Evolutionary conservation across 2,113 vertebrate species (phyloP).

Genomic region (Misgurnus anguillicaudatus): DNA sequence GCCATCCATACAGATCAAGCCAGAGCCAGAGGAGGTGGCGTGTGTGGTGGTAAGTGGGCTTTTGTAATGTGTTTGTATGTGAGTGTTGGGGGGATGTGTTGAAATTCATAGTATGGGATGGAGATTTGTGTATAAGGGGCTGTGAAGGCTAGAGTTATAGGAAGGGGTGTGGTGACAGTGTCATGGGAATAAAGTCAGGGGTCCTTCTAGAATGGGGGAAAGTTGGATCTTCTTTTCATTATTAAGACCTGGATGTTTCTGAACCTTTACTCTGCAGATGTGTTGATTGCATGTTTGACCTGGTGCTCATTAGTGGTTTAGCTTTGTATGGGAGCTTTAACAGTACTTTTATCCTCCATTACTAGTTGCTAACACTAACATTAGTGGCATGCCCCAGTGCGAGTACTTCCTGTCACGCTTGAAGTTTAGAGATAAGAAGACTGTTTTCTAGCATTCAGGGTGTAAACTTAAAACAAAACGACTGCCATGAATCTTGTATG

Average conservation of each 20-base stretch:
- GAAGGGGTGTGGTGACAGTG: constrained; percentile 22
- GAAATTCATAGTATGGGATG: constrained; percentile 1
- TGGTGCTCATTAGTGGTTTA: not conserved
- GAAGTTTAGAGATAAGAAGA: too few relatives aligned
- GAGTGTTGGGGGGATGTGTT: not conserved
- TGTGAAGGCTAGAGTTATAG: constrained; percentile 4
- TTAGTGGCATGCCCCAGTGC: too few relatives aligned
- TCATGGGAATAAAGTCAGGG: constrained; percentile 30
- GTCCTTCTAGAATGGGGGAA: not conserved
- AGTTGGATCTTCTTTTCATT: not conserved
- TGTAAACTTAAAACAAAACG: too few relatives aligned
- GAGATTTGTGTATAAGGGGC: not conserved
- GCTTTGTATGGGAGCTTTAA: too few relatives aligned
- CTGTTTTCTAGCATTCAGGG: too few relatives aligned
- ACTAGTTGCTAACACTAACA: too few relatives aligned
- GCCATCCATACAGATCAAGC: constrained; percentile 78
- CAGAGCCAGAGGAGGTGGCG: constrained; percentile 78
- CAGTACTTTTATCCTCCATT: too few relatives aligned
- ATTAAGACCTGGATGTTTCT: not conserved
- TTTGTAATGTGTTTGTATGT: constrained; percentile 33
- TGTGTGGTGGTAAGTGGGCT: constrained; percentile 76
- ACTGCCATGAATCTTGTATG: too few relatives aligned
- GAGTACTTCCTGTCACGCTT: too few relatives aligned
- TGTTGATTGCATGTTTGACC: not conserved
- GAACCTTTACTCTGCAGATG: not conserved